Evolutionary conservation across 2,113 vertebrate species (phyloP), one percentile per base, ranked within the genome.

Genomic region (Rissa tridactyla): DNA sequence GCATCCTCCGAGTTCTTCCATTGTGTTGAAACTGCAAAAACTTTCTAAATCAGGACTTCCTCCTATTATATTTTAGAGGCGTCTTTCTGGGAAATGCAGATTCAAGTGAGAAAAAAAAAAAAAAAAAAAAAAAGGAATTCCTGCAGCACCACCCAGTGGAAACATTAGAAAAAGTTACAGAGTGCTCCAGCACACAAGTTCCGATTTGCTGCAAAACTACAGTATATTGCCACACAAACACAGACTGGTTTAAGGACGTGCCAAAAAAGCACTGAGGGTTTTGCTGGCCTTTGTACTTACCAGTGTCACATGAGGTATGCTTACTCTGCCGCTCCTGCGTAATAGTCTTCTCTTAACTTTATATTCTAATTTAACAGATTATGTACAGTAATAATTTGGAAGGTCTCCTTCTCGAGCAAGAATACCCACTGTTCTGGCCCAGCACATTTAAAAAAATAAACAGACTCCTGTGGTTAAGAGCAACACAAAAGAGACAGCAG

Each of bases 21-120:
- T 98, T 98, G 98, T 98, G 98, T 98, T 96, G 97, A 98, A 98
- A 98, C 98, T 98, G 97, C 98, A 98, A 98, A 98, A 98, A 98
- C 98, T 98, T 98, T 99, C 99, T 99, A 99, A 99, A 99, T 98
- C 98, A 98, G 99, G 98, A 99, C 99, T 99, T 99, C 99, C 99
- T 99, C 97, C 99, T 98, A 99, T 99, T 99, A 99, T 99, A 98
- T 96, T 98, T 96, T 44, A 98, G 98, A 98, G 98, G 98, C 97
- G 98, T 99, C 98, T 98, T 99, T 99, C 96, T 98, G 98, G 98
- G 98, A 99, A 99, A 98, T 97, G 97, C 96, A 98, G 97, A 98
- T 98, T 97, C 94, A 97, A 98, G 96, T 95, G 93, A 97, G 97
- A 98, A 73, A 76, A 88, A 76, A 66, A 84, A 77, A 69, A 82